phyloP scores from a whole-genome alignment of 2,888 invertebrate genomes.

The Andrena haemorrhoa region DNA sequence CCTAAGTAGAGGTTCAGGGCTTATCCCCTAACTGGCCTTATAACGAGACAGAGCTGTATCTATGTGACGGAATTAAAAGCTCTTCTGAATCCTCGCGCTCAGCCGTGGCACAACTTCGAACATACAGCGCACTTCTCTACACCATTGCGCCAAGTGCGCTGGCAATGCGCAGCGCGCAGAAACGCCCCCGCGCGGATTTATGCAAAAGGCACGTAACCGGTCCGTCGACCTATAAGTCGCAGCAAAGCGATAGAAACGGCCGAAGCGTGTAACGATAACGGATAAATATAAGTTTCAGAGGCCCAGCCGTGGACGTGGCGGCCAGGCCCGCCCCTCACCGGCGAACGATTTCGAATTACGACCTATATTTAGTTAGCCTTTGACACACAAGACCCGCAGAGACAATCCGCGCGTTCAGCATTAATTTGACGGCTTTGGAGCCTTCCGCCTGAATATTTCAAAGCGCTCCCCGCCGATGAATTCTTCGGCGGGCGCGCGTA shows the following conservation, averaged over 20 bases:
- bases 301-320: slow-evolving; percentile 1
- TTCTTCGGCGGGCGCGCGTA: background rate
- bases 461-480: background rate
- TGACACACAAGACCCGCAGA: slow-evolving; percentile 31
- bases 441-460: slow-evolving; percentile 19
- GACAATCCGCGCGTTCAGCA: slow-evolving; percentile 25
- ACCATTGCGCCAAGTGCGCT: too few species aligned
- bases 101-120: too few species aligned
- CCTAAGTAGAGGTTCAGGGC: too few species aligned
- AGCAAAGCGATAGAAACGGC: slow-evolving; percentile 36
- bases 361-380: slow-evolving; percentile 54
- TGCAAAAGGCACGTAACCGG: background rate
- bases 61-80: too few species aligned
- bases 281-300: slow-evolving; percentile 50
- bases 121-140: too few species aligned
- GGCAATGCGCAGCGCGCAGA: background rate
- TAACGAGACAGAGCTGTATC: too few species aligned
- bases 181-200: background rate
- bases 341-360: slow-evolving; percentile 39
- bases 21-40: too few species aligned
- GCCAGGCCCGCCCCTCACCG: background rate
- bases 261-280: slow-evolving; percentile 40
- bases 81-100: too few species aligned
- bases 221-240: slow-evolving; percentile 14
- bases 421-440: slow-evolving; percentile 8